Evolutionary conservation across 2,797 vertebrate species (phyloP), one percentile per base, ranked within the genome.

Genomic region (Sparus aurata): DNA sequence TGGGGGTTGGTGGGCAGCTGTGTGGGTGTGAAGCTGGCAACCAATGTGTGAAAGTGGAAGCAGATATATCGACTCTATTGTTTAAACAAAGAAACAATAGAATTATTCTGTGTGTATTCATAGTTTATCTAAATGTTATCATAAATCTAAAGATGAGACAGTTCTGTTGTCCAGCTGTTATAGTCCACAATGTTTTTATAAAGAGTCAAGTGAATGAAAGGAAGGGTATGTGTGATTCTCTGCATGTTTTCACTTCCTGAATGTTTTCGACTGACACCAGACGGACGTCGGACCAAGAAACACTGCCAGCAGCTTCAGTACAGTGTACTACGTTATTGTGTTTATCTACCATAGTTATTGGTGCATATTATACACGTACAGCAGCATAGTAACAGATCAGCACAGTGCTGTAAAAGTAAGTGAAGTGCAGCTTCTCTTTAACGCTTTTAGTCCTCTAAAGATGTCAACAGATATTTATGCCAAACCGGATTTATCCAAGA

Each of bases 381-480:
- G 50, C 46, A 66, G 45, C 53, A 22, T 2, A 34, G 67, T 30
- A 8, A 64, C 62, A 7, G 12, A 9, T 30, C 18, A 22, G 16
- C 47, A 34, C 25, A 30, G 0, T 17, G 34, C 34, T 34, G 34
- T 34, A 34, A 34, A 34, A 34, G 34, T 34, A 34, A 34, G 34
- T 34, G 34, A 34, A 34, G 34, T 34, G 34, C 34, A 34, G 34
- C 34, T 34, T 9, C 34, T 34, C 34, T 34, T 34, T 34, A 34
- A 9, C 8, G 8, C 20, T 64, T 10, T 58, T 50, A n/a, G 58
- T 34, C 16, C 13, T 65, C 22, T 55, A 27, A 73, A 34, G 22
- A 74, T 83, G 75, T 49, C 61, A 8, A 46, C 50, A 52, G 66
- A 75, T 13, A 72, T 79, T 71, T 83, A 67, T 22, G 11, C 61